A percentile compares a stretch with the other conserved stretches of the same genome.
Evolutionary conservation across 1,140 invertebrate species (phyloP).

Genomic region (Oreohelix idahoensis): DNA sequence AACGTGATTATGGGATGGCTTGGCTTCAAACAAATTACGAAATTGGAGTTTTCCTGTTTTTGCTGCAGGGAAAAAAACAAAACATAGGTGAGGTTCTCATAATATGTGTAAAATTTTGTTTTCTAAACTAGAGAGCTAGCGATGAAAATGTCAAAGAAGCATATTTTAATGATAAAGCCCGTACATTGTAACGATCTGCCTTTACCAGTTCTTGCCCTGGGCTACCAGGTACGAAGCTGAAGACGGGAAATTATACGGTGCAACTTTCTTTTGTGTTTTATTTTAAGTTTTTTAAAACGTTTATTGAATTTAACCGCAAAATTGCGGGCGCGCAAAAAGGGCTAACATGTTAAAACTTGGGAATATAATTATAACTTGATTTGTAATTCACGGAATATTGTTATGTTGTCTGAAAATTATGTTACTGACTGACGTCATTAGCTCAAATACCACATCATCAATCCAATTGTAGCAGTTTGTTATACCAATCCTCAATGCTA

Average conservation of each 20-base stretch:
- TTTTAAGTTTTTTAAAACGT: background rate
- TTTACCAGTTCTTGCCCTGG: background rate
- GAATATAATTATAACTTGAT: too few species aligned
- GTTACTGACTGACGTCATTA: too few species aligned
- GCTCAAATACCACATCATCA: too few species aligned
- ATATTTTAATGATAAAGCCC: background rate
- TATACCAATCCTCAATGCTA: too few species aligned
- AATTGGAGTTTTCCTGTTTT: background rate
- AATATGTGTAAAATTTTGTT: conserved; percentile 13
- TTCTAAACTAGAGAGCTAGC: background rate
- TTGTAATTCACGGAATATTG: too few species aligned
- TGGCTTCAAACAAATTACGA: conserved; percentile 14
- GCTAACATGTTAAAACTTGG: too few species aligned
- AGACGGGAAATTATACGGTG: background rate
- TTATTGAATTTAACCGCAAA: too few species aligned
- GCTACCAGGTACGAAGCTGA: background rate
- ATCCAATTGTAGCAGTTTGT: too few species aligned
- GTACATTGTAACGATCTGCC: background rate
- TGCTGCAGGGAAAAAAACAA: too few species aligned
- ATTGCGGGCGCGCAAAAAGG: too few species aligned
- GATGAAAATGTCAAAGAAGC: background rate
- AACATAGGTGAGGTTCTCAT: background rate
- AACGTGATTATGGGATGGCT: conserved; percentile 2
- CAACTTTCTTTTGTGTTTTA: background rate
- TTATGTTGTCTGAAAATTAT: too few species aligned